These are phyloP conservation scores for Hypomecis punctinalis DNA, from an alignment of 2,888 invertebrate species.

Conservation along the genomic window DNA sequence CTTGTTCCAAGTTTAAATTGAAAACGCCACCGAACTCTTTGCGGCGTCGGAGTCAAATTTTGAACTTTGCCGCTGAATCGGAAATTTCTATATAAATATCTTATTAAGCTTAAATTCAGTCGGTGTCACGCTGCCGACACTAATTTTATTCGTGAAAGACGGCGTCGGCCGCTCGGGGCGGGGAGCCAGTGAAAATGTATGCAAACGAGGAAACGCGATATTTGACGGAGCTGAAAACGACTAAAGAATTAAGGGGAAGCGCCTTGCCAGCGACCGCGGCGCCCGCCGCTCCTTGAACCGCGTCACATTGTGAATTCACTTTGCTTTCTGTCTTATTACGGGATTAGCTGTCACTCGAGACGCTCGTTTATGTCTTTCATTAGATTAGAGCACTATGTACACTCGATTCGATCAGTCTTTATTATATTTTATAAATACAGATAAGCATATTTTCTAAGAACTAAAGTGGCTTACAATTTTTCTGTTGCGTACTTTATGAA, in stretches of 20 bases:
- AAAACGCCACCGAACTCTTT: constrained; percentile 84
- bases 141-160: constrained; percentile 84
- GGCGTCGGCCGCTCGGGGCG: constrained; percentile 63
- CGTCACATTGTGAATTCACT: constrained; percentile 70
- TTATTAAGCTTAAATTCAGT: constrained; percentile 84
- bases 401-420: constrained; percentile 14
- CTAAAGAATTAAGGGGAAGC: constrained; percentile 77
- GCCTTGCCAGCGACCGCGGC: constrained; percentile 33
- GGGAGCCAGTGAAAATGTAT: constrained; percentile 77
- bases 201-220: constrained; percentile 80
- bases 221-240: constrained; percentile 83
- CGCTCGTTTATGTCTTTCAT: constrained; percentile 58
- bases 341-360: constrained; percentile 69
- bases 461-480: neutral
- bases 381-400: constrained; percentile 38
- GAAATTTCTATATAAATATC: constrained; percentile 85
- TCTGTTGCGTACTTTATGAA: neutral
- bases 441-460: neutral
- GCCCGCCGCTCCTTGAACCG: constrained; percentile 46
- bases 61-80: constrained; percentile 85
- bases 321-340: constrained; percentile 71
- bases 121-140: constrained; percentile 84
- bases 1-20: constrained; percentile 84
- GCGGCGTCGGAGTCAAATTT: constrained; percentile 81
- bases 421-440: neutral